phyloP scores from a whole-genome alignment of 1,140 invertebrate species.

The Anadara kagoshimensis region DNA sequence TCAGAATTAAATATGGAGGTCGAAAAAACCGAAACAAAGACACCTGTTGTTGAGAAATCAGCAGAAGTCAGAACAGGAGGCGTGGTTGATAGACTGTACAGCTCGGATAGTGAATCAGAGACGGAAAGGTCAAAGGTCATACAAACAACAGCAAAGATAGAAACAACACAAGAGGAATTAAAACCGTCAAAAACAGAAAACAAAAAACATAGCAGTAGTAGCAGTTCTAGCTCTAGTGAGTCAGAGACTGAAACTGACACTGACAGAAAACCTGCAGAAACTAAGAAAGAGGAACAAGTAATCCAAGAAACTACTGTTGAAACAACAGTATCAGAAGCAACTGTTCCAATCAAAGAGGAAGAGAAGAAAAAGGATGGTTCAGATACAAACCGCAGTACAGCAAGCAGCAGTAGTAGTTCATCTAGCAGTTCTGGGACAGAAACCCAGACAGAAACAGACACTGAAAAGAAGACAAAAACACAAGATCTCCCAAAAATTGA shows the following conservation, averaged over 20 bases:
- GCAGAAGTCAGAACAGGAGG: too few relatives aligned
- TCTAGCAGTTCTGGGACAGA: slow-evolving; percentile 28
- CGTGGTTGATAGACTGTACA: too few relatives aligned
- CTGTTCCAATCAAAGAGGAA: too few relatives aligned
- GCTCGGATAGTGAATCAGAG: slow-evolving; percentile 15
- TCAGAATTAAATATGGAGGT: too few relatives aligned
- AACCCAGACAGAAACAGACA: slow-evolving; percentile 18
- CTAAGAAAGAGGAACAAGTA: not conserved
- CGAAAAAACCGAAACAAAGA: too few relatives aligned
- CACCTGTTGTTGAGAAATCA: too few relatives aligned
- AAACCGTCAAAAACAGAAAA: not conserved
- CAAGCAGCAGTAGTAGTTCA: too few relatives aligned
- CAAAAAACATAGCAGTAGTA: too few relatives aligned
- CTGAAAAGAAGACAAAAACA: not conserved
- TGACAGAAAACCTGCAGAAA: not conserved
- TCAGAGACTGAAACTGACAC: slow-evolving; percentile 32
- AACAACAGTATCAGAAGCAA: not conserved
- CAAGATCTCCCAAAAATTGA: not conserved
- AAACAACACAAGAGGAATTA: not conserved
- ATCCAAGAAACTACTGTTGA: not conserved
- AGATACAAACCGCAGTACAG: too few relatives aligned
- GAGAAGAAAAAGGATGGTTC: too few relatives aligned
- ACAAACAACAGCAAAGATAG: not conserved
- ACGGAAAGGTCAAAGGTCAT: not conserved
- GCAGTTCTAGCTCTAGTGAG: slow-evolving; percentile 26